Evolutionary conservation across 2,888 invertebrate genomes (phyloP), one percentile per base, ranked within the genome.

Genomic region (Pogonocherus hispidulus): DNA sequence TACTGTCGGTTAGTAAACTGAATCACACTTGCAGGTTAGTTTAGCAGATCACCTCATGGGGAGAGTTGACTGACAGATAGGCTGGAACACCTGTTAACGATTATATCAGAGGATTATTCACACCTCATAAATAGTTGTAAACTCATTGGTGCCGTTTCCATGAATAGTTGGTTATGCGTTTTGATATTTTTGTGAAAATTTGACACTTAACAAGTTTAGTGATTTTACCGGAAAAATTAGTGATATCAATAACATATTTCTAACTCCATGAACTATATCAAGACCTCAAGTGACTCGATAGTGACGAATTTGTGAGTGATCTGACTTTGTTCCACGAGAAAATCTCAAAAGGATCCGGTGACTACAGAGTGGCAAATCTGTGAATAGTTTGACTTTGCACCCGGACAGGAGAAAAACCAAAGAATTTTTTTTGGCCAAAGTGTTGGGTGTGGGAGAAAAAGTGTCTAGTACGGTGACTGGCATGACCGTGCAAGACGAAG

Each of bases 401-500:
- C 27, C 18, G 37, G 55, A 56, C 20, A 41, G 14, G 27, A 52
- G 16, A 57, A 14, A 59, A 19, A 35, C 47, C 32, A 27, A 59
- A 47, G 49, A 60, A 51, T 32, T 35, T 37, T 59, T 55, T 54
- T 63, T 70, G 56, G 62, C 66, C 80, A 82, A 84, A 81, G 85
- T 85, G 85, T 85, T 84, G 83, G 82, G 84, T 80, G 75, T 84
- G 76, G 80, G 83, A 72, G 84, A 82, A 72, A 80, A 80, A 75
- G 81, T 81, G 81, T 80, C 81, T 76, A 78, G 82, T 81, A 81
- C 83, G 84, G 84, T 82, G 82, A 79, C 83, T 84, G 86, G 85
- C 82, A 86, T 86, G 86, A 86, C 86, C 83, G 86, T 86, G 80
- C 86, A 86, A 80, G 85, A 85, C 84, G 86, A 85, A 76, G 76